Base-by-base conservation (phyloP, 2,797 vertebrate genomes). In the Dipus sagitta region DNA sequence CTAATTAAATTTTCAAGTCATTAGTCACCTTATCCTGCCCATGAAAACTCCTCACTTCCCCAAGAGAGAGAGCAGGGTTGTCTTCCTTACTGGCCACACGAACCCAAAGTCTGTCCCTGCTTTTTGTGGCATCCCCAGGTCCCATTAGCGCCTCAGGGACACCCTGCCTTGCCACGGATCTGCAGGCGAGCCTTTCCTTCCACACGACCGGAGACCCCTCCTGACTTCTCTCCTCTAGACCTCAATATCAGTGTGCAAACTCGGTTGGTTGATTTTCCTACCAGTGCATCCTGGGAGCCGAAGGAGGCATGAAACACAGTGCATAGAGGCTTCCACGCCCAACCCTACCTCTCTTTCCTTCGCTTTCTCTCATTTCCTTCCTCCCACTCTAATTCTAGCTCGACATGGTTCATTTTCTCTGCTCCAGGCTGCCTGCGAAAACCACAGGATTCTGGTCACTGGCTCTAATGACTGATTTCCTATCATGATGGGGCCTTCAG, bases 1-100 rank as follows among this genome's bases (percentile, higher is more conserved):
- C 77, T 79, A 94, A 77, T 96, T 94, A 93, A 80, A 68, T 96
- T 96, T 95, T 93, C 80, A 93, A 74, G 83, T 71, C 62, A 75
- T 72, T 26, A 81, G 70, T 92, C 92, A 85, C 81, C 38, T 72
- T 85, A 95, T 81, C 47, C 67, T 67, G 38, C 32, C 86, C 74
- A 91, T 74, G 70, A 90, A 34, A 70, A 90, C 76, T 89, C 38
- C 32, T 74, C n/a, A 88, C 65, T 79, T 12, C 65, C 68, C 42
- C 38, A 42, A 12, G 18, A 32, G 26, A 12, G 26, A 88, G 30
- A 90, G 6, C 21, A 78, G 34, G 26, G 20, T 62, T 65, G 34
- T 86, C 64, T 23, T 91, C 30, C 12, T 72, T 67, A 30, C 38
- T 52, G 42, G 42, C 38, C 47, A 88, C 38, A 88, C 58, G 86